Evolutionary conservation across 2,888 invertebrate species (phyloP).

Genomic region (Hemaris fuciformis): DNA sequence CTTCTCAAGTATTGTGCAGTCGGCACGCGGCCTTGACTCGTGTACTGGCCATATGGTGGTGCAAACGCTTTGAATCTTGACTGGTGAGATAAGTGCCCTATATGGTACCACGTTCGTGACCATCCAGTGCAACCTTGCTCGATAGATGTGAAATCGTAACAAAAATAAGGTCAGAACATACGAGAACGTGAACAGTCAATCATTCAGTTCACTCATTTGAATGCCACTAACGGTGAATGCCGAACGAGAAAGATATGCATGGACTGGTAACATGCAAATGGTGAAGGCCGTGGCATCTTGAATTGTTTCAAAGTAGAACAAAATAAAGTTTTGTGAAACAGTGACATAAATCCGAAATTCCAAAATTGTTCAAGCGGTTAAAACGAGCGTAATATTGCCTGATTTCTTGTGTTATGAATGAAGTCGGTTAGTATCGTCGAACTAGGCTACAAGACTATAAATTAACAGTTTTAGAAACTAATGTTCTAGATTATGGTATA

Average conservation of each 20-base stretch:
- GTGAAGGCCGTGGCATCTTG: slow-evolving; percentile 3
- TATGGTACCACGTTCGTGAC: slow-evolving; percentile 49
- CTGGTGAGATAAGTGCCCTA: slow-evolving; percentile 50
- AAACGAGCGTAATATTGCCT: no score
- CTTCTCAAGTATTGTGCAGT: slow-evolving; percentile 42
- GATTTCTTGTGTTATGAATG: no score
- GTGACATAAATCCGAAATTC: background rate
- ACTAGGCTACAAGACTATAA: no score
- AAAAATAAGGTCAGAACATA: slow-evolving; percentile 35
- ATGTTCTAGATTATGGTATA: background rate
- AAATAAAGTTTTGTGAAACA: background rate
- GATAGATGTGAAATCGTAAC: slow-evolving; percentile 39
- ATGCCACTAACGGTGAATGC: slow-evolving; percentile 6
- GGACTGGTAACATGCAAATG: slow-evolving; percentile 10
- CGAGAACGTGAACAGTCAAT: slow-evolving; percentile 2
- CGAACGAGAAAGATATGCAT: slow-evolving; percentile 8
- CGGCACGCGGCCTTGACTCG: slow-evolving; percentile 60
- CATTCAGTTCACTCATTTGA: slow-evolving; percentile 2
- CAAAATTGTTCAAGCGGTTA: background rate
- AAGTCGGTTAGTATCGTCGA: no score
- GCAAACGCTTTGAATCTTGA: slow-evolving; percentile 43
- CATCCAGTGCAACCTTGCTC: slow-evolving; percentile 46
- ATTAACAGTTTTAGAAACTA: background rate
- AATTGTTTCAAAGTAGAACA: slow-evolving; percentile 7
- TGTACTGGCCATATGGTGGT: slow-evolving; percentile 53